Evolutionary conservation across 2,888 invertebrate species (phyloP), one percentile per base, ranked within the genome.

Genomic region (Synanthedon tipuliformis): DNA sequence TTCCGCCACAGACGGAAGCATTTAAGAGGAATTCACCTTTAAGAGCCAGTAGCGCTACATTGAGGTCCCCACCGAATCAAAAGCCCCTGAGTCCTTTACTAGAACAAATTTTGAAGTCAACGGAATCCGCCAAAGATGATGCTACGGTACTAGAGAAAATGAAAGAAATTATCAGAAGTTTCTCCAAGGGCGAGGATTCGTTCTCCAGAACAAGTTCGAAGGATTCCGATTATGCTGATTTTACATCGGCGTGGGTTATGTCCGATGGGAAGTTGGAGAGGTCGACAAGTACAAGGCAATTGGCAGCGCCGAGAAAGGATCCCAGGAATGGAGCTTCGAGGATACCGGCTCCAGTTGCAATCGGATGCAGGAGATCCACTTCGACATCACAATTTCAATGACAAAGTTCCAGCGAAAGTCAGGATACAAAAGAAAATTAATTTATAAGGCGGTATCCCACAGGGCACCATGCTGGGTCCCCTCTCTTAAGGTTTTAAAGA

Each of bases 161-260:
- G 80, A 93, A 94, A 67, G 92, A 92, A 55, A 88, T 88, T 16
- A 87, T 88, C 55, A 76, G 87, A 55, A 80, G 81, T 12, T 88
- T 81, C 59, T 87, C 88, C 3, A 83, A 81, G 64, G 80, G 83
- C 51, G 85, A 86, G 11, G 86, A 86, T 54, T 80, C 83, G 11
- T 64, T 87, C 60, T 85, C 85, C 1, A 71, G 89, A 54, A 81
- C 89, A 48, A 83, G 89, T 55, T 89, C 83, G 3, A 89, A 89
- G 50, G 83, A 89, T 54, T 89, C 90, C 1, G 89, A 91, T 52
- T 91, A 90, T 51, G 90, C 92, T 59, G 92, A 92, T 60, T 90
- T 92, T 69, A 92, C 92, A 7, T 89, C 91, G 27, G 91, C 92
- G 11, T 92, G 92, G 92, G 91, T 92, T 40, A 91, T 92, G 79